phyloP scores from a whole-genome alignment of 2,888 invertebrate genomes.

The Chouioia cunea region DNA sequence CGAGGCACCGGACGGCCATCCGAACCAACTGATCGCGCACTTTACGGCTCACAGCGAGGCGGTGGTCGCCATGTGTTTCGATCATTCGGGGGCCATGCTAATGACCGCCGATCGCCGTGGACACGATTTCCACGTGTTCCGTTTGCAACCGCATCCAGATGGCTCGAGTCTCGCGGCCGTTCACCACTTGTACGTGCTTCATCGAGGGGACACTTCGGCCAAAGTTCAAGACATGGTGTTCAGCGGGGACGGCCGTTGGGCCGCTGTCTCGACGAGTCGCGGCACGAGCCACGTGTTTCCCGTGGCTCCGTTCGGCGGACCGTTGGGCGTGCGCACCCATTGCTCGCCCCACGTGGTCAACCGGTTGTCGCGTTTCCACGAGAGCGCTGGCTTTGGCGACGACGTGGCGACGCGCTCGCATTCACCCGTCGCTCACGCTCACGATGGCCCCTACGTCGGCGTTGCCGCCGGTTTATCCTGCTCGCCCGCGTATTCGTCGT shows the following conservation, averaged over 20 bases:
- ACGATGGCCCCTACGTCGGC: too few species aligned
- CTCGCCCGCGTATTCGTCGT: conserved; percentile 70
- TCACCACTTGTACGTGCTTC: conserved; percentile 94
- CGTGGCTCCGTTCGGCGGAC: conserved; percentile 95
- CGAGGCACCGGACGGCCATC: conserved; percentile 69
- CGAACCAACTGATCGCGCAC: conserved; percentile 77
- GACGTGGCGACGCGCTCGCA: conserved; percentile 69
- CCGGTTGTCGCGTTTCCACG: conserved; percentile 93
- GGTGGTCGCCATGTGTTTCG: conserved; percentile 90
- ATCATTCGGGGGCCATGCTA: conserved; percentile 89
- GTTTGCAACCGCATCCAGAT: conserved; percentile 90
- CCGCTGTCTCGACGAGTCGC: conserved; percentile 93
- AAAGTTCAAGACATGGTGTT: conserved; percentile 94
- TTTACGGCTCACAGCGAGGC: conserved; percentile 91
- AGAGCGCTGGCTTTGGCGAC: conserved; percentile 90
- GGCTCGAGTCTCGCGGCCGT: conserved; percentile 89
- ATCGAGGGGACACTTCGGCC: conserved; percentile 95
- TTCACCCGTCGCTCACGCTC: conserved; percentile 62
- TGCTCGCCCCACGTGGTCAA: conserved; percentile 95
- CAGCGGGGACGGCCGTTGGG: conserved; percentile 95
- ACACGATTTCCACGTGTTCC: conserved; percentile 95
- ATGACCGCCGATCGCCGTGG: conserved; percentile 93
- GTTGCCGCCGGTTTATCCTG: conserved; percentile 68
- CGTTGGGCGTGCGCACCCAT: conserved; percentile 92
- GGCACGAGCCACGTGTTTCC: conserved; percentile 99